Conservation (phyloP, 2,888 invertebrate species). For the Diadegma fenestrale region DNA sequence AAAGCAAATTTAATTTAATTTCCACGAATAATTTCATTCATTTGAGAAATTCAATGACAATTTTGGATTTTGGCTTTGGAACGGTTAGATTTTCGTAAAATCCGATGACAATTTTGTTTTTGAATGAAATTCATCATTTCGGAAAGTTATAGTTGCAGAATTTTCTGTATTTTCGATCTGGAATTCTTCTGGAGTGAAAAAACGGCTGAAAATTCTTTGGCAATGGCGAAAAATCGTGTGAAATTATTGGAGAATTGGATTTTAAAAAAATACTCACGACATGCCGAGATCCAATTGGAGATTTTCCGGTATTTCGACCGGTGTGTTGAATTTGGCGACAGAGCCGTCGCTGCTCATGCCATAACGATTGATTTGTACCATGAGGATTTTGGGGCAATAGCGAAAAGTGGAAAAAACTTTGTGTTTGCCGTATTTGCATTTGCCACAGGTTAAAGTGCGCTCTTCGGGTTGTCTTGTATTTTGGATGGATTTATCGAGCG, state of each 20-base stretch:
- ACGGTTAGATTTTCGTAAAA: no score
- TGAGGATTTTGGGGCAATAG: constrained; percentile 76
- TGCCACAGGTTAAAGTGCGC: constrained; percentile 76
- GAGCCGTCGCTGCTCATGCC: constrained; percentile 76
- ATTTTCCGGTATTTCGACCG: constrained; percentile 76
- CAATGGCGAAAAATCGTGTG: not conserved
- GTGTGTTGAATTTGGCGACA: constrained; percentile 77
- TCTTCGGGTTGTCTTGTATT: constrained; percentile 77
- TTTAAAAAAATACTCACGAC: constrained; percentile 71
- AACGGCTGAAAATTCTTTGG: not conserved
- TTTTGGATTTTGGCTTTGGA: no score
- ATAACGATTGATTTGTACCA: constrained; percentile 79
- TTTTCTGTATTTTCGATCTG: not conserved
- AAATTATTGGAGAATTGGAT: not conserved
- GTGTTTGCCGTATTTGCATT: constrained; percentile 76
- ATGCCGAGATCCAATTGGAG: constrained; percentile 73
- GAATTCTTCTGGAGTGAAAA: not conserved
- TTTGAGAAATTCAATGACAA: no score
- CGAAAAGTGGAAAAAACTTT: constrained; percentile 76
- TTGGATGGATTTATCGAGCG: constrained; percentile 73
- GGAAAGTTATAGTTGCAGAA: no score
- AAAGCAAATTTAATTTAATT: no score
- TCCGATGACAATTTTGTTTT: no score
- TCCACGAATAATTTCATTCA: no score
- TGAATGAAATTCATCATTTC: no score